Conservation (phyloP, 30 jellyfish, hydroid and myxozoan species). For the Turritopsis rubra region DNA sequence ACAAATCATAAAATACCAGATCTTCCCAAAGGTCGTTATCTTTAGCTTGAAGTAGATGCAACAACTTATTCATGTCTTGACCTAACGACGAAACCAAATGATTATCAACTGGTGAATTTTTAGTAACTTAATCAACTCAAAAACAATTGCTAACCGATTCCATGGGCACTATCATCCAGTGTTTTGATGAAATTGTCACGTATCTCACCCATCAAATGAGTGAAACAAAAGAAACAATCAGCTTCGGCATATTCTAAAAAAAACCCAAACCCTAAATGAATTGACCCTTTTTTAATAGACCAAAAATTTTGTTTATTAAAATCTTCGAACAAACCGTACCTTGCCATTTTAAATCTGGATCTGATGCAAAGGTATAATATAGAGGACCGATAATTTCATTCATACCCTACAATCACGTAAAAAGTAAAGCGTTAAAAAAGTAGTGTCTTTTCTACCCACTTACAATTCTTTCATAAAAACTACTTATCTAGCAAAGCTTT, state of each 20-base stretch:
- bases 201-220: conserved; percentile 93
- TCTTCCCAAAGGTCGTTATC: conserved; percentile 74
- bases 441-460: neutral
- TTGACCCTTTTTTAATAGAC: neutral
- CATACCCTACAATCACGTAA: conserved; percentile 70
- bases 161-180: conserved; percentile 82
- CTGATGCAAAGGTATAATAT: conserved; percentile 85
- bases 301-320: neutral
- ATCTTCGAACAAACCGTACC: conserved; percentile 27
- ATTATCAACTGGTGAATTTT: neutral
- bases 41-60: conserved; percentile 45
- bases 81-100: conserved; percentile 34
- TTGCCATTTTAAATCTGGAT: conserved; percentile 73
- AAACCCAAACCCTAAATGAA: neutral
- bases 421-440: neutral
- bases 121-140: neutral
- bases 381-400: conserved; percentile 90
- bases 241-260: conserved; percentile 82
- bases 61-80: conserved; percentile 51
- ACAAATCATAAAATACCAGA: conserved; percentile 65
- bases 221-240: conserved; percentile 83
- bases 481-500: neutral
- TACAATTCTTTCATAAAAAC: no score
- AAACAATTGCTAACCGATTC: conserved; percentile 54
- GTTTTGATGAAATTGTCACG: conserved; percentile 82